These are phyloP conservation scores for Drosophila mimica DNA, from an alignment of 2,888 invertebrate species.

Conservation along the genomic window DNA sequence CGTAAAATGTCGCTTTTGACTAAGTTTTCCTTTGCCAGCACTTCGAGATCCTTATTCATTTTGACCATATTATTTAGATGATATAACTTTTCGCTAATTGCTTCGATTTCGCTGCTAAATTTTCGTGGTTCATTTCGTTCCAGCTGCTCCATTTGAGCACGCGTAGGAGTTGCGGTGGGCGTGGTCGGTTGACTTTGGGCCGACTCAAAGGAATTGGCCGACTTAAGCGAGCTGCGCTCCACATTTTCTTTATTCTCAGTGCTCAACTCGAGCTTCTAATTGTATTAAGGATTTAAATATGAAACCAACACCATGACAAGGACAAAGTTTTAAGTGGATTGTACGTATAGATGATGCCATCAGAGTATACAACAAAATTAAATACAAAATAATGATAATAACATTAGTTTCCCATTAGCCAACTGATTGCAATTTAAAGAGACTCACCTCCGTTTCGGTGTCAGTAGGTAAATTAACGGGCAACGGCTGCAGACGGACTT, in stretches of 20 bases:
- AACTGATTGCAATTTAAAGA: constrained; percentile 9
- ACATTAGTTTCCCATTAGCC: constrained; percentile 65
- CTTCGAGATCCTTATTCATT: constrained; percentile 84
- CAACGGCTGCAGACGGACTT: constrained; percentile 88
- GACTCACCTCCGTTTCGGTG: constrained; percentile 90
- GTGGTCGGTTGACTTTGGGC: constrained; percentile 57
- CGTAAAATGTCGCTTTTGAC: constrained; percentile 84
- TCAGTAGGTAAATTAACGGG: constrained; percentile 88
- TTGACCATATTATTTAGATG: constrained; percentile 84
- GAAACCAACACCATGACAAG: constrained; percentile 80
- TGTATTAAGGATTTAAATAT: constrained; percentile 8
- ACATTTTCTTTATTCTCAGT: constrained; percentile 73
- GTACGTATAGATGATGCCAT: constrained; percentile 30
- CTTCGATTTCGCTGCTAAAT: constrained; percentile 83
- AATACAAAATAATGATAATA: constrained; percentile 67
- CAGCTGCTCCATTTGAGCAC: constrained; percentile 82
- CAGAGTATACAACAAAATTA: constrained; percentile 58
- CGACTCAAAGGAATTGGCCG: constrained; percentile 74
- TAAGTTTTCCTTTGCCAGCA: constrained; percentile 83
- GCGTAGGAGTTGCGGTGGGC: constrained; percentile 52
- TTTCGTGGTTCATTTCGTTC: constrained; percentile 81
- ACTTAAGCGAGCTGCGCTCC: constrained; percentile 61
- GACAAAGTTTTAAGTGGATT: constrained; percentile 41
- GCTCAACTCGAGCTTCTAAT: constrained; percentile 48
- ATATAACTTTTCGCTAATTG: constrained; percentile 84